phyloP scores from a whole-genome alignment of 2,113 vertebrate genomes.

The Semicossyphus pulcher region DNA sequence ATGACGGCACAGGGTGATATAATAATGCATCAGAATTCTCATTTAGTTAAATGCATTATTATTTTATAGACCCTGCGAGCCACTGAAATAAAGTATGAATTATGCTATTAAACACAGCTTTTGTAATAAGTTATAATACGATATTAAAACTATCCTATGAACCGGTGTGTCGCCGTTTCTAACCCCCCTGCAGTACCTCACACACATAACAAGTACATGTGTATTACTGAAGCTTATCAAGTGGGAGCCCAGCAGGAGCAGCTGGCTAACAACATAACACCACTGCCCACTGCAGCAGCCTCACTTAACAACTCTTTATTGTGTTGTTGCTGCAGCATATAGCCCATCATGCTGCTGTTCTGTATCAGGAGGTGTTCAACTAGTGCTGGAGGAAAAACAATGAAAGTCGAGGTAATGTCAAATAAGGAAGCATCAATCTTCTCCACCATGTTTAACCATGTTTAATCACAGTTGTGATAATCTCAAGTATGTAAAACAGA shows the following conservation, averaged over 20 bases:
- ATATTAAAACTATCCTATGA: slow-evolving; percentile 2
- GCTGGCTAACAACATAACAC: slow-evolving; percentile 12
- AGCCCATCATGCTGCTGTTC: not conserved
- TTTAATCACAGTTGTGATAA: too few relatives aligned
- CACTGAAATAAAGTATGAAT: not conserved
- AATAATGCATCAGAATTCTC: slow-evolving; percentile 17
- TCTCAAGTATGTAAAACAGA: too few relatives aligned
- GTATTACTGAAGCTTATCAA: not conserved
- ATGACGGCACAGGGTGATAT: slow-evolving; percentile 10
- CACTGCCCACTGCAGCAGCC: not conserved
- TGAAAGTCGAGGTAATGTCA: too few relatives aligned
- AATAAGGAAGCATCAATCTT: too few relatives aligned
- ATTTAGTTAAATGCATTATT: slow-evolving; percentile 29
- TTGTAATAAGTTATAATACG: slow-evolving; percentile 9
- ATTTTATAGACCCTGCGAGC: slow-evolving; percentile 11
- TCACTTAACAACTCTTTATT: not conserved
- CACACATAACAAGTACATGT: slow-evolving; percentile 1
- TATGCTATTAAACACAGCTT: slow-evolving; percentile 8
- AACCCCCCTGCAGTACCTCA: not conserved
- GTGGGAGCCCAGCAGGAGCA: slow-evolving; percentile 8
- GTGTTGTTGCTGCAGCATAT: not conserved
- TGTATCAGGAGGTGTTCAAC: too few relatives aligned
- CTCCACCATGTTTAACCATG: too few relatives aligned
- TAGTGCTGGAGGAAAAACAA: too few relatives aligned
- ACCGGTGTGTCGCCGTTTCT: not conserved